These are phyloP conservation scores for Oxygymnocypris stewartii DNA, from an alignment of 2,113 vertebrate species.

Conservation along the genomic window DNA sequence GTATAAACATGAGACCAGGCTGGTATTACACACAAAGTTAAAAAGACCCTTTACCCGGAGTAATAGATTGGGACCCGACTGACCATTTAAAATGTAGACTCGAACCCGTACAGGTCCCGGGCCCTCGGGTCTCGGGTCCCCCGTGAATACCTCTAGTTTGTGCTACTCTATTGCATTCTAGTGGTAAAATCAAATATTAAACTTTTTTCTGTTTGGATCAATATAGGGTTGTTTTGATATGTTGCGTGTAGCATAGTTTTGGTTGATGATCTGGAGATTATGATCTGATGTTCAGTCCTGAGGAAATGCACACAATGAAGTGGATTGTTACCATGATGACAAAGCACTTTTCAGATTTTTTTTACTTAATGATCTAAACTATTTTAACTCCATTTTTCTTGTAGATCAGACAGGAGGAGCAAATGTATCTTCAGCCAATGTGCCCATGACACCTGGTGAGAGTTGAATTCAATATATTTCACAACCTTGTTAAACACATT, in stretches of 20 bases:
- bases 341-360: neutral
- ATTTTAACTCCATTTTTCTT: neutral
- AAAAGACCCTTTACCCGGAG: too few species aligned
- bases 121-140: too few species aligned
- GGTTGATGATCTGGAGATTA: constrained; percentile 1
- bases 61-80: too few species aligned
- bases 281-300: too few species aligned
- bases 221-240: neutral
- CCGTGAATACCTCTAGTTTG: neutral
- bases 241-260: neutral
- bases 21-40: too few species aligned
- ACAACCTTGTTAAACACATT: neutral
- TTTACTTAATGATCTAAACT: neutral
- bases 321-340: neutral
- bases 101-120: too few species aligned
- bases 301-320: neutral
- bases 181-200: neutral
- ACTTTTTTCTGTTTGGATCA: neutral
- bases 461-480: neutral
- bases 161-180: neutral
- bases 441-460: neutral
- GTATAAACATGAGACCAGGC: too few species aligned
- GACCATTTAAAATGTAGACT: too few species aligned
- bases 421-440: neutral
- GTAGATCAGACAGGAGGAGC: neutral